Base-by-base conservation (phyloP, 2,113 vertebrate species). In the Melospiza georgiana region DNA sequence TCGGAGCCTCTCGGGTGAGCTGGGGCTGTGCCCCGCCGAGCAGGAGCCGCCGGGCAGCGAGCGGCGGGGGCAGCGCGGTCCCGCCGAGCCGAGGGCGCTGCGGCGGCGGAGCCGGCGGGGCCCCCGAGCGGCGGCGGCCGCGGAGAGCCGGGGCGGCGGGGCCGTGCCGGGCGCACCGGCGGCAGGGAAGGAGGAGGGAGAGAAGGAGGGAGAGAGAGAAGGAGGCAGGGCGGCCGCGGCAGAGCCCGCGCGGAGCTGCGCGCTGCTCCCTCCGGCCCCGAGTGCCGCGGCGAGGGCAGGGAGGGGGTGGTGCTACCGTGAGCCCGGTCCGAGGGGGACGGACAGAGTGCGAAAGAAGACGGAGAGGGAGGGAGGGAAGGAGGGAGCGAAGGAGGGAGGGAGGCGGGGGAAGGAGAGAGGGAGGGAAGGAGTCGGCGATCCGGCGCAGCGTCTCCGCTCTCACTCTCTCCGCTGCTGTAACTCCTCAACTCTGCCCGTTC, bases 401-500 rank as follows among this genome's bases (percentile, higher is more conserved):
- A 54, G 78, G 73, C n/a, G 68, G 68, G 35, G 63, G 57, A 79
- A 66, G 87, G 21, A 66, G 43, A 16, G 84, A 46, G 71, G 73
- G 67, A 83, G 84, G 96, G 84, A 84, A 83, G 66, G 78, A 90
- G 74, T 57, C 81, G 14, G 87, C n/a, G 85, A 91, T 61, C 83
- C 89, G 51, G 92, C 63, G 68, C 94, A 95, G 97, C 95, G 96
- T 91, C 44, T 28, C 52, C 52, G 46, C 55, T 77, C 86, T 66
- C 52, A 39, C 63, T 67, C 83, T 57, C 80, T 72, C 33, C 11
- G 30, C 39, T 35, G 82, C 93, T 84, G 95, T 94, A 76, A 91
- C 94, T 95, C 94, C 81, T 96, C 89, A 94, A 96, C 82, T 96
- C 94, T 44, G 77, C 88, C 66, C 63, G 90, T 77, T 94, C 63